These are phyloP conservation scores for Agelaius tricolor DNA, from an alignment of 2,113 vertebrate species.

Conservation along the genomic window DNA sequence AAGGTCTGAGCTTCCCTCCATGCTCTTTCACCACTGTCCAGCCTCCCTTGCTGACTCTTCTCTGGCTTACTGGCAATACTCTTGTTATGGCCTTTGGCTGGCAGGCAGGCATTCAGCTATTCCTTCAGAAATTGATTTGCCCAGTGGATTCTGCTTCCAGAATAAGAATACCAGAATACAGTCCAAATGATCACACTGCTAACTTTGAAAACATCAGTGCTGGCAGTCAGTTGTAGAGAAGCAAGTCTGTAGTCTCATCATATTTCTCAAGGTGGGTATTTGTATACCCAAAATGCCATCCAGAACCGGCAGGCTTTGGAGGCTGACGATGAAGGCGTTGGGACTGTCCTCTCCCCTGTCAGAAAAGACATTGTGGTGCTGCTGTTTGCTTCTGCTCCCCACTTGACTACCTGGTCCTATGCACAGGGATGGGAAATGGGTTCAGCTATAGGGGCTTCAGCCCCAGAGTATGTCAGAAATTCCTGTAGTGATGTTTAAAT, in stretches of 20 bases:
- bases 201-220: neutral
- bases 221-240: neutral
- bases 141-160: neutral
- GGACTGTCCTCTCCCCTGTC: neutral
- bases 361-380: neutral
- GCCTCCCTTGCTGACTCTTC: neutral
- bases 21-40: conserved; percentile 3
- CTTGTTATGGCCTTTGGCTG: neutral
- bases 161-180: neutral
- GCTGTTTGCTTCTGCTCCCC: neutral
- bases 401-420: neutral
- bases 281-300: neutral
- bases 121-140: conserved; percentile 41
- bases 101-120: neutral
- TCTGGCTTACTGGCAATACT: neutral
- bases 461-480: neutral
- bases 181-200: neutral
- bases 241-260: neutral
- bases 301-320: neutral
- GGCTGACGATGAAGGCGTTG: neutral
- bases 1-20: conserved; percentile 6
- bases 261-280: neutral
- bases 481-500: rapidly evolving
- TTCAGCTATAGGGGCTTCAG: neutral
- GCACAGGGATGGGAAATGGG: neutral